These are phyloP conservation scores for Elephantulus edwardii DNA, from an alignment of 2,113 vertebrate species.

Conservation along the genomic window DNA sequence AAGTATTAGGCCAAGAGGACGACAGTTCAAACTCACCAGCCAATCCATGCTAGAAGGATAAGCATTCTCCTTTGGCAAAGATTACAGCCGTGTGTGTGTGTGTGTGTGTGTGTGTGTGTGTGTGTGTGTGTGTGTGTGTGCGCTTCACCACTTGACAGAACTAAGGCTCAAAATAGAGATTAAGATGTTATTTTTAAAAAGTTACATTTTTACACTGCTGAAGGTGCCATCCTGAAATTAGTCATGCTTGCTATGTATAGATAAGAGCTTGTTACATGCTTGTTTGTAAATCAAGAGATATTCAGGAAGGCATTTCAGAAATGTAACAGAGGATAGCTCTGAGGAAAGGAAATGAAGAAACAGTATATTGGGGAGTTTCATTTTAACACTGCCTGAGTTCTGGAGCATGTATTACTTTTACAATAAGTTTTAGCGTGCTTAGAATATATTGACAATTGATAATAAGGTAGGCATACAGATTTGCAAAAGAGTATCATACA, in stretches of 20 bases:
- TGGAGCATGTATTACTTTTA: conserved; percentile 1
- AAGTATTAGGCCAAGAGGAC: no score
- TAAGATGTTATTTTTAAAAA: conserved; percentile 41
- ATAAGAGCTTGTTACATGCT: neutral
- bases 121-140: no score
- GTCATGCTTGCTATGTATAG: neutral
- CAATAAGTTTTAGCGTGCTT: conserved; percentile 1
- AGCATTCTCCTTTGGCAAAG: no score
- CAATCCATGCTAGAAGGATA: no score
- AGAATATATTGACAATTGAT: no score
- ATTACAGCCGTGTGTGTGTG: no score
- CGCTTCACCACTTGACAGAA: conserved; percentile 40
- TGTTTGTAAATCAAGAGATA: conserved; percentile 45
- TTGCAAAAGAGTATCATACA: neutral
- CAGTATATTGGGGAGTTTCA: neutral
- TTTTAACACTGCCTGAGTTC: neutral
- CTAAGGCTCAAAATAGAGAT: conserved; percentile 50
- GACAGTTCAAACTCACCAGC: no score
- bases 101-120: no score
- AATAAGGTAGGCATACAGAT: neutral
- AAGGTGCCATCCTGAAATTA: conserved; percentile 52
- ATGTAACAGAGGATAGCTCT: neutral
- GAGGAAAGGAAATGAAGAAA: neutral
- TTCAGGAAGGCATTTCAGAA: conserved; percentile 18
- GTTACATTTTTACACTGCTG: conserved; percentile 55